A percentile compares a stretch with the other conserved stretches of the same genome.
Conservation (phyloP, 2,888 invertebrate species). For the Cremastinae sp. region DNA sequence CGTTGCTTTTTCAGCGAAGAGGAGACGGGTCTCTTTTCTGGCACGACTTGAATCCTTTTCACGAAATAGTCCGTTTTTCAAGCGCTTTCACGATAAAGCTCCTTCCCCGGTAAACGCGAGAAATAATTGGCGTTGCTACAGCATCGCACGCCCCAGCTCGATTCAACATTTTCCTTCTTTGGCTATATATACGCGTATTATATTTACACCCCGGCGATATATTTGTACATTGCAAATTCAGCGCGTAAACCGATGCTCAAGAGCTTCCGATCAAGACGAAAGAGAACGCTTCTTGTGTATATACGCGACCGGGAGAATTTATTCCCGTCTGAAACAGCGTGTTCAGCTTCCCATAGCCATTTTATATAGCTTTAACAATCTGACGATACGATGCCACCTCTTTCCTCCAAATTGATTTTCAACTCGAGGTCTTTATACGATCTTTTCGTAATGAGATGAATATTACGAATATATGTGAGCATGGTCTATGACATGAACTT, state of each 20-base stretch:
- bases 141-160: slow-evolving; percentile 43
- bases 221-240: slow-evolving; percentile 12
- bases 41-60: slow-evolving; percentile 8
- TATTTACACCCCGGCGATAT: slow-evolving; percentile 3
- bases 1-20: slow-evolving; percentile 60
- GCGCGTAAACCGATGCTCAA: slow-evolving; percentile 18
- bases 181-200: slow-evolving; percentile 11
- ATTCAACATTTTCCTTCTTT: slow-evolving; percentile 22
- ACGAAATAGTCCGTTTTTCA: slow-evolving; percentile 28
- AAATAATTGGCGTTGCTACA: slow-evolving; percentile 69
- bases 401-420: neutral
- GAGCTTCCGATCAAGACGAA: slow-evolving; percentile 34
- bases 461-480: too few species aligned
- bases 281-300: neutral
- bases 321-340: slow-evolving; percentile 31
- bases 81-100: slow-evolving; percentile 56
- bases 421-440: too few species aligned
- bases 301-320: slow-evolving; percentile 35
- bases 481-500: too few species aligned
- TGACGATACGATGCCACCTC: neutral
- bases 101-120: slow-evolving; percentile 58
- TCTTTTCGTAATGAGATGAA: too few species aligned
- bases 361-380: slow-evolving; percentile 35
- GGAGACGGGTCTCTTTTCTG: slow-evolving; percentile 24
- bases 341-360: slow-evolving; percentile 8